Conservation (phyloP, 2,113 vertebrate species). For the Hypocryptadius cinnamomeus region DNA sequence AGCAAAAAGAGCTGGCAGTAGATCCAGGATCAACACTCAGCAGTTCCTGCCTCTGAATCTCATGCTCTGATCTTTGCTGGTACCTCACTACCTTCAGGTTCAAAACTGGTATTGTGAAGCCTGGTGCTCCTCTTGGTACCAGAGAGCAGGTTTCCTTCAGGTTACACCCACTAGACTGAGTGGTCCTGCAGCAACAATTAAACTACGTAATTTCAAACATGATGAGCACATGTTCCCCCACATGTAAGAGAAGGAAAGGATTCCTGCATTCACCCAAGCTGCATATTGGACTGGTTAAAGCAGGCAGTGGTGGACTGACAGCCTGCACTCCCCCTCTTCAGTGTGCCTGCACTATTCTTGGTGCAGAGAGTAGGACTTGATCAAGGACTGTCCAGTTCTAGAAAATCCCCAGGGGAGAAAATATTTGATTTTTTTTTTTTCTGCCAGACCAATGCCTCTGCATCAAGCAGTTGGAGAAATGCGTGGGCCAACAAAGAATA, state of each 20-base stretch:
- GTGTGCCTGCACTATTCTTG: not conserved
- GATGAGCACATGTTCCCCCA: accelerated
- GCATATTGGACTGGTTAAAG: not conserved
- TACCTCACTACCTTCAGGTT: not conserved
- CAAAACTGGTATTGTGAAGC: not conserved
- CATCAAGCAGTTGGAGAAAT: not conserved
- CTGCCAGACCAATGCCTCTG: not conserved
- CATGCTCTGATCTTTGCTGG: not conserved
- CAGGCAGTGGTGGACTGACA: not conserved
- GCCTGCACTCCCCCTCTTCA: not conserved
- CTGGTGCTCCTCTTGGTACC: not conserved
- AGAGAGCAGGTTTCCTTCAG: not conserved
- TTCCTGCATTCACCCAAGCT: not conserved
- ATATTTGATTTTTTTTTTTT: not conserved
- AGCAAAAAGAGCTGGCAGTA: not conserved
- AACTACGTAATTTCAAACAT: not conserved
- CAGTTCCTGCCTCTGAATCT: not conserved
- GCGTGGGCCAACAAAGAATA: accelerated
- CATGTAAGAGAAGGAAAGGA: not conserved
- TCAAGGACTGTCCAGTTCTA: not conserved
- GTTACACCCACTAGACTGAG: not conserved
- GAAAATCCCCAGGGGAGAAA: not conserved
- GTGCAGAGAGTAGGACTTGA: not conserved
- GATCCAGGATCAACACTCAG: not conserved
- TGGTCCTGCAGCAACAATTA: not conserved